Base-by-base conservation (phyloP, 2,113 vertebrate genomes). In the Pyxicephalus adspersus region DNA sequence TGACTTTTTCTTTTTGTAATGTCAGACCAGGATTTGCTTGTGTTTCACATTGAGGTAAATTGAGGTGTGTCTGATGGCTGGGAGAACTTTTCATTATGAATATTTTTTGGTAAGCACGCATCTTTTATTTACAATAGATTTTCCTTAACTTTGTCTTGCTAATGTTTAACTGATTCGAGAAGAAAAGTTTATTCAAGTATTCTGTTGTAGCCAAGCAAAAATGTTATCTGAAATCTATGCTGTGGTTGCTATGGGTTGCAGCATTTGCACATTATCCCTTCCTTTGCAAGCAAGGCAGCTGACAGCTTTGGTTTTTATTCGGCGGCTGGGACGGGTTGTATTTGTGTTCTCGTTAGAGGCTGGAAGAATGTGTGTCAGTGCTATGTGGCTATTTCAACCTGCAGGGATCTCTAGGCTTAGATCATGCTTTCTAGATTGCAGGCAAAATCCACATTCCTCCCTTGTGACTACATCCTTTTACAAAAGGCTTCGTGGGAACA, bases 401-500 rank as follows among this genome's bases (percentile, higher is more conserved):
- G 64, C 64, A 38, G 23, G 55, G 15, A 58, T 78, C 58, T 67
- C 64, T 51, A 57, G 64, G 25, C 64, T 57, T 67, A 67, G 52
- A 66, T 78, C 76, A 67, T 38, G 61, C 76, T 77, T 77, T 77
- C 26, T 31, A 66, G 50, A 77, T 77, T 31, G 51, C 34, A 55
- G 63, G 45, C 72, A 65, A 67, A 78, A 52, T 55, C 26, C 64
- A 66, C 76, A 77, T 77, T 77, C 76, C 55, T 77, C 58, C 31
- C 61, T 54, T 54, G 61, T 67, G 76, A 78, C 64, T 78, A 78
- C 76, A 78, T 67, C 76, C 76, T 78, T 54, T 67, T 23, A 78
- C 64, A 67, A 78, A 68, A 67, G 76, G 61, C 64, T 58, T 52
- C 54, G 64, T 78, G 76, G 76, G 76, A 67, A 67, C 51, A 66